These are phyloP conservation scores for Dendrocincla tyrannina DNA, from an alignment of 2,797 vertebrate genomes.

Conservation along the genomic window DNA sequence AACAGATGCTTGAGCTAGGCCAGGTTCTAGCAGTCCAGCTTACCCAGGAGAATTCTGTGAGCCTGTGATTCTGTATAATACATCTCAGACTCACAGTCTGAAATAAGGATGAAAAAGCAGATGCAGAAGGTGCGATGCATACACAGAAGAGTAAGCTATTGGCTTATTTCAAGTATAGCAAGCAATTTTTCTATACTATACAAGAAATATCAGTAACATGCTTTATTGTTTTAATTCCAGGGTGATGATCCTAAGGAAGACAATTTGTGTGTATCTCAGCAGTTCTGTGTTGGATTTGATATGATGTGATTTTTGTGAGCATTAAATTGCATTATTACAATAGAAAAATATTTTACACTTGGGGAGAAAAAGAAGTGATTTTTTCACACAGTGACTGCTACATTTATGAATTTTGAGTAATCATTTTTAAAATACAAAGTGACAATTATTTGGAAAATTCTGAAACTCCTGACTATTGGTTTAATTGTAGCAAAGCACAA, in stretches of 20 bases:
- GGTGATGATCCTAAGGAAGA: conserved; percentile 34
- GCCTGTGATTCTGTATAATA: not conserved
- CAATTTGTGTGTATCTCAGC: conserved; percentile 1
- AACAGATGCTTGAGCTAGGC: not conserved
- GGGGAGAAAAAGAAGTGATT: not conserved
- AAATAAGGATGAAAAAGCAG: not conserved
- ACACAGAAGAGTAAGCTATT: not conserved
- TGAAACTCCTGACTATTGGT: not conserved
- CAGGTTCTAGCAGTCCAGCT: not conserved
- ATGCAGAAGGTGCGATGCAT: not conserved
- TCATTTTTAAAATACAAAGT: not conserved
- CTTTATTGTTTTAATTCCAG: conserved; percentile 61
- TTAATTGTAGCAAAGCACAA: conserved; percentile 50
- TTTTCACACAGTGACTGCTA: conserved; percentile 20
- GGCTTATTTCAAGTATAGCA: not conserved
- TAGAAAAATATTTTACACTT: conserved; percentile 39
- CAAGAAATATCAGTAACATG: not conserved
- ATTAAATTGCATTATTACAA: conserved; percentile 26
- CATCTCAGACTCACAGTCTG: not conserved
- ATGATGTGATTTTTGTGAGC: conserved; percentile 46
- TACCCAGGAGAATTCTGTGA: not conserved
- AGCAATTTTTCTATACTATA: not conserved
- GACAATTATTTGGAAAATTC: not conserved
- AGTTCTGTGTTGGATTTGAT: conserved; percentile 44
- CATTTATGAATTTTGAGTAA: not conserved